Conservation (phyloP, 2,113 vertebrate species). For the Marcusenius ussheri region DNA sequence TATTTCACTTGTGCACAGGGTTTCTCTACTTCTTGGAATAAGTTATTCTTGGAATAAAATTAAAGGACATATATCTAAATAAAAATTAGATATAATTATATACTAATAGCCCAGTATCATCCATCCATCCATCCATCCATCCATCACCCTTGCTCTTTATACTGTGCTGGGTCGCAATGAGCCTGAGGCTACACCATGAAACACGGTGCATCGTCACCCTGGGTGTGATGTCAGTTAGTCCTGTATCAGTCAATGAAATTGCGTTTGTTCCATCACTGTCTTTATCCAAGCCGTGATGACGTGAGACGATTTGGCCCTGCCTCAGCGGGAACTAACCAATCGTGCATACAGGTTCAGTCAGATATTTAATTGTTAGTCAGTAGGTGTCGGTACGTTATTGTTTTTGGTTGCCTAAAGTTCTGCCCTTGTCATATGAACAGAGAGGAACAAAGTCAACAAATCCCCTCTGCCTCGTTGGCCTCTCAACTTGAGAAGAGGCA, state of each 20-base stretch:
- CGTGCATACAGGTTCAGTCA: background rate
- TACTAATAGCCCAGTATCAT: background rate
- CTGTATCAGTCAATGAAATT: background rate
- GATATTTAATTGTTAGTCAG: background rate
- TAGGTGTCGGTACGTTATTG: background rate
- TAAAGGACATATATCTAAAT: background rate
- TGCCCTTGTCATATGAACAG: background rate
- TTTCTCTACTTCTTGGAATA: background rate
- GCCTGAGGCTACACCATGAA: background rate
- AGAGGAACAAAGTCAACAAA: background rate
- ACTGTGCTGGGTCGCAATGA: background rate
- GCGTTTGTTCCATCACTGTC: background rate
- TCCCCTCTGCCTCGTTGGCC: background rate
- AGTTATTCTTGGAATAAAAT: background rate
- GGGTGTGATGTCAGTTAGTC: no score
- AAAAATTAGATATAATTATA: background rate
- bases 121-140: background rate
- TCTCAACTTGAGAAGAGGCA: background rate
- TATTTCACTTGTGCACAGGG: background rate
- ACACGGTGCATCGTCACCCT: background rate
- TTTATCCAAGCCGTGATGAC: background rate
- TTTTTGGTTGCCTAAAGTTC: background rate
- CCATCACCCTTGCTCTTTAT: background rate
- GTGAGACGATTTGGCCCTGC: background rate
- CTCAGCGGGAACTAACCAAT: background rate